Base-by-base conservation (phyloP, 2,888 invertebrate species). In the Oxytorus armatus region DNA sequence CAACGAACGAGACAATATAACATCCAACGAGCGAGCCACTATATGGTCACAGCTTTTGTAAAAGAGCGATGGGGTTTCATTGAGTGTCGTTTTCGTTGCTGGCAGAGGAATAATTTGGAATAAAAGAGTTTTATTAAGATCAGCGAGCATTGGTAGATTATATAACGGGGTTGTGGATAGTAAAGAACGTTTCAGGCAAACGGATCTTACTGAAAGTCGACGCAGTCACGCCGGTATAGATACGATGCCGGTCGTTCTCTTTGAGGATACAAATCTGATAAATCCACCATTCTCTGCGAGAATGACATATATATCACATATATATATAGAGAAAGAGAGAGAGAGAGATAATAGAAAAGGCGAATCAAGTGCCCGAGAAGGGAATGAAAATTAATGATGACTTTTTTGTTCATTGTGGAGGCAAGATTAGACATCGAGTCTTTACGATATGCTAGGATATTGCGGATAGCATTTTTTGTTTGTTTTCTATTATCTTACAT, bases 11-110 rank as follows among this genome's bases (percentile, higher is more conserved):
- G 91, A 91, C 91, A 91, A 90, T 89, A 92, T 83, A 82, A 86
- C 92, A 92, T 92, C 90, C 90, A 92, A 92, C 92, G 92, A 92
- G 90, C 91, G 92, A 92, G 92, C 91, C 91, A 91, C 91, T 91
- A 91, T 90, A 91, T 91, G 89, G 89, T 92, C 88, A 91, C 89
- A 91, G 90, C 90, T 90, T 90, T 90, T 85, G 84, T 78, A 82
- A 89, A 88, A 89, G 89, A 90, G 88, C 90, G 86, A 78, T 83
- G 80, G 49, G 66, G 63, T 16, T 66, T 79, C 36, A 75, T 77
- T 74, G 73, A 69, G 73, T 77, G 69, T 74, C 80, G 57, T 55
- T 65, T 66, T 47, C 49, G 57, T 59, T 55, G 80, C 80, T 81
- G 80, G 77, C 80, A 16, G 42, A 44, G 36, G 65, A 59, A 63